phyloP scores from a whole-genome alignment of 2,113 vertebrate species.

The Nycticorax nycticorax region DNA sequence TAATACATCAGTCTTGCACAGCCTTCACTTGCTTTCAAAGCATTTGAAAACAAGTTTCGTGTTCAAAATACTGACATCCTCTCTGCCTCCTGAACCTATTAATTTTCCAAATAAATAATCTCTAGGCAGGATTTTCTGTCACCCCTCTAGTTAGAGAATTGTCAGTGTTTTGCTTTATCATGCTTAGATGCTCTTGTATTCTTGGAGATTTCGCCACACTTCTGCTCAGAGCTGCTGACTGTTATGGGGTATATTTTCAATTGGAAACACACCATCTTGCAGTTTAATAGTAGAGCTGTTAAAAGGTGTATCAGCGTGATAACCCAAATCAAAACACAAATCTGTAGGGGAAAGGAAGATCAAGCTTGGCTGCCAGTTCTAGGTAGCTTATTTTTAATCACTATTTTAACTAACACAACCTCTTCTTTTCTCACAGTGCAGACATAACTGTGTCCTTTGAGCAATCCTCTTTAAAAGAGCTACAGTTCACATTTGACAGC shows the following conservation, averaged over 20 bases:
- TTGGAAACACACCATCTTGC: background rate
- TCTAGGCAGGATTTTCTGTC: background rate
- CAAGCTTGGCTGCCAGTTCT: background rate
- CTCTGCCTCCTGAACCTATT: background rate
- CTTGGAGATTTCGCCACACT: background rate
- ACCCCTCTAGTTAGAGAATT: background rate
- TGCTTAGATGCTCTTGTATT: background rate
- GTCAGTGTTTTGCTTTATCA: background rate
- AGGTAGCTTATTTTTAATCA: background rate
- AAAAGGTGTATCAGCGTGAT: background rate
- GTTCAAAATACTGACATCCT: background rate
- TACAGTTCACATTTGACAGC: background rate
- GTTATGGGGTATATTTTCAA: background rate
- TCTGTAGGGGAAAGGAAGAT: background rate
- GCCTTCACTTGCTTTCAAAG: background rate
- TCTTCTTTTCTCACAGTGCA: background rate
- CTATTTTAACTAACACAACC: background rate
- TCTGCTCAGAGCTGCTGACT: background rate
- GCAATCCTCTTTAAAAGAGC: background rate
- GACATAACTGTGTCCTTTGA: rapidly evolving
- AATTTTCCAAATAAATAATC: background rate
- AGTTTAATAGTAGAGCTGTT: background rate
- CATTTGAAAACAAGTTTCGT: background rate
- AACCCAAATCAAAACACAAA: background rate
- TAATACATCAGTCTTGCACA: background rate